Evolutionary conservation across 2,888 invertebrate species (phyloP).

Genomic region (Chrysopilus asiliformis): DNA sequence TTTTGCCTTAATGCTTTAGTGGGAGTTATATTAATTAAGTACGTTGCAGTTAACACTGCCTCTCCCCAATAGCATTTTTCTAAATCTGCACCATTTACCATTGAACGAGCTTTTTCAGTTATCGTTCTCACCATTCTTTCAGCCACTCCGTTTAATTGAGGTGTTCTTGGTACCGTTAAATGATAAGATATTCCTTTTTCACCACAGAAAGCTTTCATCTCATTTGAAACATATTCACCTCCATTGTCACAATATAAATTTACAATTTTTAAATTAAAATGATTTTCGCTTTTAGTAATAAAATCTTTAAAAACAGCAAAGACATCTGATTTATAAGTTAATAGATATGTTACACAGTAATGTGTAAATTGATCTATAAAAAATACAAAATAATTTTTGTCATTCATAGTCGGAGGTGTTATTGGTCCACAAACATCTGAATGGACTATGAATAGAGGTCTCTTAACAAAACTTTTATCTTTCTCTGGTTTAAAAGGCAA

Average conservation of each 20-base stretch:
- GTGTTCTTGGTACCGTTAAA: slow-evolving; percentile 26
- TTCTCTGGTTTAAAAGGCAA: background rate
- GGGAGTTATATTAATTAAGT: slow-evolving; percentile 27
- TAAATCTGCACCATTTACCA: slow-evolving; percentile 22
- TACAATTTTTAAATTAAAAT: slow-evolving; percentile 20
- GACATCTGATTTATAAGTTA: slow-evolving; percentile 20
- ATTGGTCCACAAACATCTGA: slow-evolving; percentile 24
- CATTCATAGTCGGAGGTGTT: slow-evolving; percentile 20
- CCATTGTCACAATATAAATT: slow-evolving; percentile 22
- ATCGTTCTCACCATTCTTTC: slow-evolving; percentile 25
- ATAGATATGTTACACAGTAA: slow-evolving; percentile 20
- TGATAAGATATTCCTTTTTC: slow-evolving; percentile 21
- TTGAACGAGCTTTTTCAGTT: slow-evolving; percentile 23
- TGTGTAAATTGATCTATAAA: slow-evolving; percentile 25
- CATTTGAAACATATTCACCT: slow-evolving; percentile 20
- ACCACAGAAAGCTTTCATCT: slow-evolving; percentile 20
- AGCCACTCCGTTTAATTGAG: slow-evolving; percentile 26
- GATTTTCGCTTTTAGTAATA: slow-evolving; percentile 16
- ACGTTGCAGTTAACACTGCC: slow-evolving; percentile 26
- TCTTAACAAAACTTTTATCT: slow-evolving; percentile 12
- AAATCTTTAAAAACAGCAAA: slow-evolving; percentile 17
- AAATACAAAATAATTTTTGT: slow-evolving; percentile 21
- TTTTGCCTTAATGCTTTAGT: slow-evolving; percentile 22
- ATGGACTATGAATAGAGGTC: slow-evolving; percentile 23
- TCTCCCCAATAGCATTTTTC: slow-evolving; percentile 28